phyloP scores from a whole-genome alignment of 2,113 vertebrate genomes.

The Macaca nemestrina region DNA sequence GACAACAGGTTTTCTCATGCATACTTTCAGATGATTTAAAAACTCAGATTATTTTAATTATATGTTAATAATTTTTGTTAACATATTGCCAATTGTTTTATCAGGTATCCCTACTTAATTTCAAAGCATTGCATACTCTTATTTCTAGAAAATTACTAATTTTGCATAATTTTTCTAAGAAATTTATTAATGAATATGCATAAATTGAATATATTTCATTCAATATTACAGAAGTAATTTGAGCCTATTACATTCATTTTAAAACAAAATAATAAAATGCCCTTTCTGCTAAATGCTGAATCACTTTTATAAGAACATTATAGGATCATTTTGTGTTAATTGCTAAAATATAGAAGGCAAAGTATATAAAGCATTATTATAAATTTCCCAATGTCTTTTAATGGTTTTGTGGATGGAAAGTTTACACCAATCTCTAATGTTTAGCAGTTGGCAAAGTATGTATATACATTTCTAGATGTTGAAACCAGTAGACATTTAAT shows the following conservation, averaged over 20 bases:
- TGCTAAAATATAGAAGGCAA: background rate
- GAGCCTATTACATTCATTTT: constrained; percentile 3
- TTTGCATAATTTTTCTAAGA: constrained; percentile 41
- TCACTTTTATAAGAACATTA: background rate
- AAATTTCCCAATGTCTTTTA: background rate
- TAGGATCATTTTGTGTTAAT: background rate
- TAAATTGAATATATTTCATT: background rate
- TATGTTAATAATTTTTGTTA: constrained; percentile 58
- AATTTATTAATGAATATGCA: background rate
- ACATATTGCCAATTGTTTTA: constrained; percentile 1
- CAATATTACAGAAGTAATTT: constrained; percentile 6
- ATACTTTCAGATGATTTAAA: constrained; percentile 66
- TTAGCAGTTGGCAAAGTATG: background rate
- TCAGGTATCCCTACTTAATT: background rate
- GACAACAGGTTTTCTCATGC: constrained; percentile 72
- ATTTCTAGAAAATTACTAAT: background rate
- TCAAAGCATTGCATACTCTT: constrained; percentile 20
- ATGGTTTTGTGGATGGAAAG: background rate
- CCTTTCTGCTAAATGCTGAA: background rate
- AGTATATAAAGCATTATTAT: background rate
- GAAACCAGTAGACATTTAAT: background rate
- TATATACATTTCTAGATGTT: background rate
- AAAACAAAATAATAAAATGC: background rate
- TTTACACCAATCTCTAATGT: background rate
- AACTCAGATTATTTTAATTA: constrained; percentile 68